These are phyloP conservation scores for Tragelaphus imberbis DNA, from an alignment of 2,113 vertebrate species.

Conservation along the genomic window DNA sequence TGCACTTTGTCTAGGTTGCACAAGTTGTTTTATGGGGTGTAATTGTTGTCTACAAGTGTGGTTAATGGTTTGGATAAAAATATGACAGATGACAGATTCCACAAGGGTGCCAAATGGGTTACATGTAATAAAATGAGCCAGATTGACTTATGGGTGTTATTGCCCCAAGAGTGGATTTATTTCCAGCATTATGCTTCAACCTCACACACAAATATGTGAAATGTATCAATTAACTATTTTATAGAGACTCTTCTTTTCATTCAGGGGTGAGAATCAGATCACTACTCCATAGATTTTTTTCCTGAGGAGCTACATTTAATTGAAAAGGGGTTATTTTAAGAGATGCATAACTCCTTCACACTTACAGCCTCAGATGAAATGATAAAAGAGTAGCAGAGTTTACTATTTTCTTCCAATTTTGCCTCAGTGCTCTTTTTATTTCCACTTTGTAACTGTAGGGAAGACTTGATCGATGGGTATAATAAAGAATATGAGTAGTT, in stretches of 20 bases:
- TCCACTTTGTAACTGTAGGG: conserved; percentile 11
- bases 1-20: not conserved
- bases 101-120: conserved; percentile 37
- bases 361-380: not conserved
- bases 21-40: conserved; percentile 47
- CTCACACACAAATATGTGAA: conserved; percentile 47
- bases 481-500: conserved; percentile 38
- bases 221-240: conserved; percentile 52
- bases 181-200: conserved; percentile 30
- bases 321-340: conserved; percentile 15
- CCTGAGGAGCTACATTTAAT: not conserved
- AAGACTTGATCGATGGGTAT: conserved; percentile 16
- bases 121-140: conserved; percentile 12
- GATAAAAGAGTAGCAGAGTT: not conserved
- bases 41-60: conserved; percentile 51
- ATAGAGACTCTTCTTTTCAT: conserved; percentile 41
- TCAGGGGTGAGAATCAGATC: not conserved
- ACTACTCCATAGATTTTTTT: conserved; percentile 24
- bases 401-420: conserved; percentile 39
- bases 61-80: conserved; percentile 68
- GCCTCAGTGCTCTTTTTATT: not conserved
- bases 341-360: not conserved
- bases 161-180: conserved; percentile 35
- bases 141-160: conserved; percentile 28
- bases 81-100: conserved; percentile 48